A percentile compares a stretch with the other conserved stretches of the same genome.
These are phyloP conservation scores for Bacillus rossius DNA, from an alignment of 1,140 invertebrate species.

Conservation along the genomic window DNA sequence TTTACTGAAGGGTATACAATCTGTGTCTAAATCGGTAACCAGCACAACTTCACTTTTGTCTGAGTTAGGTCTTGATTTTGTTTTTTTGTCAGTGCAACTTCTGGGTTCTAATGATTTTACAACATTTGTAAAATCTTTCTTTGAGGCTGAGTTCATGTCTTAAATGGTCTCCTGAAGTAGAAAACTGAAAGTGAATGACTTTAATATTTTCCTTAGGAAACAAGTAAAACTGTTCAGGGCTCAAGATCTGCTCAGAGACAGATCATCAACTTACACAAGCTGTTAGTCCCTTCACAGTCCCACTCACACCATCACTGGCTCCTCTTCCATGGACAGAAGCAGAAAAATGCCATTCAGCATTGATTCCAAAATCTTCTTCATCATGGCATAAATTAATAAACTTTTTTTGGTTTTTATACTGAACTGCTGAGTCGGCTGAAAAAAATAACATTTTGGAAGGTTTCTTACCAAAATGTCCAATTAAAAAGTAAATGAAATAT, in stretches of 20 bases:
- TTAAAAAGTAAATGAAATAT: not conserved
- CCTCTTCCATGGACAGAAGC: constrained; percentile 29
- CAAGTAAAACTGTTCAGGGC: constrained; percentile 11
- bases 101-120: constrained; percentile 3
- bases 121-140: constrained; percentile 1
- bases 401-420: constrained; percentile 36
- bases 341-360: constrained; percentile 31
- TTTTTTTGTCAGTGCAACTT: not conserved
- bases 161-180: not conserved
- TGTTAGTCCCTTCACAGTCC: constrained; percentile 26
- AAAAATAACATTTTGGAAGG: constrained; percentile 22
- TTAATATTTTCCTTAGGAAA: constrained; percentile 11
- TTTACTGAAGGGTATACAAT: not conserved
- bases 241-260: constrained; percentile 20
- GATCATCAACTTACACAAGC: constrained; percentile 23
- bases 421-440: constrained; percentile 30
- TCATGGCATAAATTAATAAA: constrained; percentile 6
- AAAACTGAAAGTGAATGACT: not conserved
- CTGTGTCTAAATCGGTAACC: not conserved
- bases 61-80: not conserved
- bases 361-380: constrained; percentile 23
- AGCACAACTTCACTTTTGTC: not conserved
- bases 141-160: not conserved
- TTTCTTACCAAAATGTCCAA: constrained; percentile 8
- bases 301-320: constrained; percentile 28